Percentiles rank a stretch among this genome's conserved stretches.
phyloP scores from a whole-genome alignment of 2,888 invertebrate species.

The Metallyticus violacea region DNA sequence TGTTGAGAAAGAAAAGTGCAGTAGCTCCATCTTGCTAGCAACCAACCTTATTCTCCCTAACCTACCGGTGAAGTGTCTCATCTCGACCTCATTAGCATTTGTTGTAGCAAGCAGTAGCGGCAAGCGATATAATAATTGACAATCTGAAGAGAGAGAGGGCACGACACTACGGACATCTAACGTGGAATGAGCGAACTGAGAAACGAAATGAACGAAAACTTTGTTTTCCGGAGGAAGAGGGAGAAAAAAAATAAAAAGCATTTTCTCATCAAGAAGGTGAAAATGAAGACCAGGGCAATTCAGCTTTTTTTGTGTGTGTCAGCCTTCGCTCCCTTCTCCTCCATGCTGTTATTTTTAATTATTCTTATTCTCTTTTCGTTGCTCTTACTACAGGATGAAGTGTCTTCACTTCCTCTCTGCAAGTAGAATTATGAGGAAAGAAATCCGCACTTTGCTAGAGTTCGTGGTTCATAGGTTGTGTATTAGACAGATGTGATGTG shows the following conservation, averaged over 20 bases:
- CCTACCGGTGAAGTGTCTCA: slow-evolving; percentile 19
- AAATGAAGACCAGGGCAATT: slow-evolving; percentile 23
- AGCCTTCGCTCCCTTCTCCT: not conserved
- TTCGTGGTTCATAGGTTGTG: not conserved
- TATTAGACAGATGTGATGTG: too few species aligned
- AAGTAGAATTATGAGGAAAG: not conserved
- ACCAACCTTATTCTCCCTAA: too few species aligned
- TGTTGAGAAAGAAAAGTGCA: too few species aligned
- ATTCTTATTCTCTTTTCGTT: slow-evolving; percentile 8
- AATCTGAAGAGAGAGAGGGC: slow-evolving; percentile 18
- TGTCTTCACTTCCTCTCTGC: not conserved
- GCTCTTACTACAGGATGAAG: not conserved
- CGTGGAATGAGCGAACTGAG: not conserved
- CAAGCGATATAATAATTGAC: slow-evolving; percentile 24
- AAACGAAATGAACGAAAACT: slow-evolving; percentile 26
- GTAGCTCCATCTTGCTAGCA: not conserved
- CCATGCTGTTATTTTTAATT: slow-evolving; percentile 11
- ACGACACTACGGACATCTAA: slow-evolving; percentile 15
- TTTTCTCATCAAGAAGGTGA: slow-evolving; percentile 30
- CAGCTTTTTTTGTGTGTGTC: not conserved
- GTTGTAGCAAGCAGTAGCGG: slow-evolving; percentile 10
- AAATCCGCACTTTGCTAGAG: not conserved
- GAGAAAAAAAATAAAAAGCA: not conserved
- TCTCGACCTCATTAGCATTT: slow-evolving; percentile 30
- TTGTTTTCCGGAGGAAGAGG: slow-evolving; percentile 18